Evolutionary conservation across 2,797 vertebrate species (phyloP).

Genomic region (Morelia viridis): DNA sequence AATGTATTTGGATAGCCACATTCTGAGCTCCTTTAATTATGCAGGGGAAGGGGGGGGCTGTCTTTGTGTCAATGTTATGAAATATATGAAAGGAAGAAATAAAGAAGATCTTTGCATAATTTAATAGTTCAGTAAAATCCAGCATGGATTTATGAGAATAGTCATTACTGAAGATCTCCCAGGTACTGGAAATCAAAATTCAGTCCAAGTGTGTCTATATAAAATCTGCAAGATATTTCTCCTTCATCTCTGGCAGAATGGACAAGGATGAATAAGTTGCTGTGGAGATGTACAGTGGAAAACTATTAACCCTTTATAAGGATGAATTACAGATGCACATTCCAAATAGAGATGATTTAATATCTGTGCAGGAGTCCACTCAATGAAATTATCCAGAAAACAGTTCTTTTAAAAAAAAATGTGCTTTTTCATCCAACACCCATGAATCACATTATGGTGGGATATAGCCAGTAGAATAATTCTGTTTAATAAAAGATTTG

Average conservation of each 20-base stretch:
- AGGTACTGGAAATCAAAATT: slow-evolving; percentile 38
- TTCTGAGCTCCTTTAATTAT: background rate
- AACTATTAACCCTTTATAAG: slow-evolving; percentile 36
- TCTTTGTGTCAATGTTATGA: background rate
- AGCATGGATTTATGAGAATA: background rate
- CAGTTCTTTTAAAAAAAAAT: background rate
- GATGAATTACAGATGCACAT: slow-evolving; percentile 28
- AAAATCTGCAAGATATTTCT: slow-evolving; percentile 29
- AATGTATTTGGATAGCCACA: background rate
- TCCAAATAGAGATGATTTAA: slow-evolving; percentile 28
- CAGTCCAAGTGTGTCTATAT: slow-evolving; percentile 3
- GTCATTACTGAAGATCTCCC: background rate
- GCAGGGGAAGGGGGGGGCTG: background rate
- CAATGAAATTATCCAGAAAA: slow-evolving; percentile 25
- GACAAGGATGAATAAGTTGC: slow-evolving; percentile 36
- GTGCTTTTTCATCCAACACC: background rate
- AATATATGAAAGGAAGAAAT: background rate
- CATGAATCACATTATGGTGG: background rate
- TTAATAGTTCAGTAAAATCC: background rate
- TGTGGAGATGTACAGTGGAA: slow-evolving; percentile 8
- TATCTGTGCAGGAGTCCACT: background rate
- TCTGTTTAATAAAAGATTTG: slow-evolving; percentile 3
- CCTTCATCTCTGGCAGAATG: slow-evolving; percentile 8
- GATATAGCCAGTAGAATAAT: slow-evolving; percentile 7
- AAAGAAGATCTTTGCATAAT: background rate